phyloP scores from a whole-genome alignment of 2,113 vertebrate genomes.

The Galeopterus variegatus region DNA sequence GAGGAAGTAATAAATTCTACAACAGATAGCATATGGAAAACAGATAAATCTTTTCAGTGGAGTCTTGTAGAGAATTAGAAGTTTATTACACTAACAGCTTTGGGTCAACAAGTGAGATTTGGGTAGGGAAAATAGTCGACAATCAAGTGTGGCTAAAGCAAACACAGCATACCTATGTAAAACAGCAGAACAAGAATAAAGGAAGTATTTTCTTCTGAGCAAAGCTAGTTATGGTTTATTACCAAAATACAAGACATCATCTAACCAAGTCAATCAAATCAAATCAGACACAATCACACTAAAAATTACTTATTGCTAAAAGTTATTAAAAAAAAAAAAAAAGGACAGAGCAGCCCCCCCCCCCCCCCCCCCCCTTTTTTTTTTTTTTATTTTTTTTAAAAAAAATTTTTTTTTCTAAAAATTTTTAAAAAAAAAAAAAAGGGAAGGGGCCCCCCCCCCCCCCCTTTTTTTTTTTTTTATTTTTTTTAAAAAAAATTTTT shows the following conservation, averaged over 20 bases:
- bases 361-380: background rate
- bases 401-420: too few relatives aligned
- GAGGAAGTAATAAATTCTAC: constrained; percentile 73
- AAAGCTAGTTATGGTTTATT: constrained; percentile 61
- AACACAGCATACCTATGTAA: constrained; percentile 71
- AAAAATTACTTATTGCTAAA: constrained; percentile 36
- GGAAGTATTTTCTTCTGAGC: constrained; percentile 34
- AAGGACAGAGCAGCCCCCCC: background rate
- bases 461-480: too few relatives aligned
- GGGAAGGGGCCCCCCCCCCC: too few relatives aligned
- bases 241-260: constrained; percentile 55
- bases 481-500: too few relatives aligned
- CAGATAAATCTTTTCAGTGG: constrained; percentile 40
- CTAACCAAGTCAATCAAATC: constrained; percentile 61
- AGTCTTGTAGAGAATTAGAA: constrained; percentile 61
- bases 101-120: constrained; percentile 57
- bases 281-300: constrained; percentile 59
- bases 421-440: too few relatives aligned
- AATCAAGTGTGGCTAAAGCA: constrained; percentile 64
- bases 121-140: constrained; percentile 62
- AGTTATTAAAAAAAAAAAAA: background rate
- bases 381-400: too few relatives aligned
- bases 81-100: constrained; percentile 69
- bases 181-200: constrained; percentile 65
- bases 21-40: constrained; percentile 56